Conservation (phyloP, 2,888 invertebrate species). For the Xestoiulus laeticollis region DNA sequence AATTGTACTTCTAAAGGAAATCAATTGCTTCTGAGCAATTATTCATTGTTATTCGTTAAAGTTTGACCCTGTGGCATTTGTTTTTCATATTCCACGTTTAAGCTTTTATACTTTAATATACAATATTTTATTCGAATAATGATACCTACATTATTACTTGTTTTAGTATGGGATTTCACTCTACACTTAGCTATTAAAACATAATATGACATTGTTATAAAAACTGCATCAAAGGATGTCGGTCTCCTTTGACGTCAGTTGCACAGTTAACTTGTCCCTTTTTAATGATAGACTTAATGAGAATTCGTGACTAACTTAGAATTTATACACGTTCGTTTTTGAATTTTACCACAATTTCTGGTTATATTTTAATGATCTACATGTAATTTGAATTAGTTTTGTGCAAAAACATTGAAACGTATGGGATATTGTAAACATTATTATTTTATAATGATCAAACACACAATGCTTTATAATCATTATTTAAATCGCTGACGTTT, state of each 20-base stretch:
- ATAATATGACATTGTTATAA: not conserved
- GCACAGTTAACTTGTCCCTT: not conserved
- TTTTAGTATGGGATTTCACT: too few species aligned
- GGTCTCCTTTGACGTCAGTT: not conserved
- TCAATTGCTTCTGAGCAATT: not conserved
- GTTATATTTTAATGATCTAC: not conserved
- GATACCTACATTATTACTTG: not conserved
- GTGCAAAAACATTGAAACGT: not conserved
- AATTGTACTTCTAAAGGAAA: too few species aligned
- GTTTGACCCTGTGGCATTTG: too few species aligned
- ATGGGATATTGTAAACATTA: not conserved
- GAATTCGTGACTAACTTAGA: conserved; percentile 9
- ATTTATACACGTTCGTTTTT: not conserved
- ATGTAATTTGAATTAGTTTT: not conserved
- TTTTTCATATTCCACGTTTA: too few species aligned
- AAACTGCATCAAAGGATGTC: not conserved
- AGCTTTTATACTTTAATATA: too few species aligned
- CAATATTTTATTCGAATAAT: not conserved
- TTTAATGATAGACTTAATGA: not conserved
- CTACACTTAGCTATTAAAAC: not conserved
- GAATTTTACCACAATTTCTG: not conserved
- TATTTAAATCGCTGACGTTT: not conserved
- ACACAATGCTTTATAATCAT: not conserved
- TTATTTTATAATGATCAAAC: conserved; percentile 6
- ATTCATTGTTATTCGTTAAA: not conserved